Evolutionary conservation across 2,797 vertebrate species (phyloP).

Genomic region (Neoniphon sammara): DNA sequence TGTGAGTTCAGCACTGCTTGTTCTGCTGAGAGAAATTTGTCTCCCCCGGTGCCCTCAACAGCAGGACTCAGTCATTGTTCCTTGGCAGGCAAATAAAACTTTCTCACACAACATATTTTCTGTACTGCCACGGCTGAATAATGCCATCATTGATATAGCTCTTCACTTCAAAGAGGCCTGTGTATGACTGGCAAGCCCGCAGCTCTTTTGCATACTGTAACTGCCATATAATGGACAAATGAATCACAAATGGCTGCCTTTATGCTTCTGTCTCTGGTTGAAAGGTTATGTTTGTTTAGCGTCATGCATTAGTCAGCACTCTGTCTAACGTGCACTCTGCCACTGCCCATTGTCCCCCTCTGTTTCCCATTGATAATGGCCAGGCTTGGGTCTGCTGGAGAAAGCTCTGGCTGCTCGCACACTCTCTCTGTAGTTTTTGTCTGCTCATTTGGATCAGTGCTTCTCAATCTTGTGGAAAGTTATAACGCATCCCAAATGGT

Average conservation of each 20-base stretch:
- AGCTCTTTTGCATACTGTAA: constrained; percentile 4
- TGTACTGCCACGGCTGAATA: background rate
- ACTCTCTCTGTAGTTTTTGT: constrained; percentile 13
- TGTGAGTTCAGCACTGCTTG: background rate
- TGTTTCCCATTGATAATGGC: constrained; percentile 54
- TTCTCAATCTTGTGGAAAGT: background rate
- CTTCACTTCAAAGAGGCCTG: constrained; percentile 11
- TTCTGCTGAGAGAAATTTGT: constrained; percentile 2
- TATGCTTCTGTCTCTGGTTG: constrained; percentile 18
- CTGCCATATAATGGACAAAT: constrained; percentile 12
- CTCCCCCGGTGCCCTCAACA: background rate
- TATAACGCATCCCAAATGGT: background rate
- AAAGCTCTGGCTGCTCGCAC: constrained; percentile 31
- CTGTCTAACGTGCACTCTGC: constrained; percentile 15
- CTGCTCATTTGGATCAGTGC: constrained; percentile 8
- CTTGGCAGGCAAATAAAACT: background rate
- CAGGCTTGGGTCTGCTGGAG: constrained; percentile 9
- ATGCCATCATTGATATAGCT: background rate
- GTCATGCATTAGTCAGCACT: constrained; percentile 50
- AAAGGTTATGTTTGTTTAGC: constrained; percentile 49
- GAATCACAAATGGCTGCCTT: constrained; percentile 17
- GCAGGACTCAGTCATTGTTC: background rate
- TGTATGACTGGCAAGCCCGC: background rate
- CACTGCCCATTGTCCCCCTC: constrained; percentile 16
- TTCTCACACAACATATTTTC: background rate